Evolutionary conservation across 2,113 vertebrate genomes (phyloP).

Genomic region (Bambusicola thoracicus): DNA sequence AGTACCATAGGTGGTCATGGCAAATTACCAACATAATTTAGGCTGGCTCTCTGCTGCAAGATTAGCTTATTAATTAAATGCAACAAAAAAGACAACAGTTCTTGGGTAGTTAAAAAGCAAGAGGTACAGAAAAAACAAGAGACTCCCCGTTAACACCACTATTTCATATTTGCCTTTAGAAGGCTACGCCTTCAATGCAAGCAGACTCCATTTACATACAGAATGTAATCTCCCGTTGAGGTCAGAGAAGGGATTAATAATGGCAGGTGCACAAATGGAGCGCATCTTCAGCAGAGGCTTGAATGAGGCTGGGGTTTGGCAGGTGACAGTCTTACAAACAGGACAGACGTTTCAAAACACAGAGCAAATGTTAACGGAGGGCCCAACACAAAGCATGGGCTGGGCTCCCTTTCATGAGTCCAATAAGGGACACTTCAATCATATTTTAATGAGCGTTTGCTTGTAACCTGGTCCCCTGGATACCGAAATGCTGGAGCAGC

Average conservation of each 20-base stretch:
- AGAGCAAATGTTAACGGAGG: not conserved
- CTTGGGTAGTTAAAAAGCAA: not conserved
- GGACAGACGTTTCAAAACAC: constrained; percentile 6
- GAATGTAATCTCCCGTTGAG: not conserved
- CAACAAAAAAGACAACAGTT: not conserved
- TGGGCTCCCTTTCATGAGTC: constrained; percentile 6
- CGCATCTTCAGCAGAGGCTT: not conserved
- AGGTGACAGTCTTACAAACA: not conserved
- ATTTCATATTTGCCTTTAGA: not conserved
- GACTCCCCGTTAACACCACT: not conserved
- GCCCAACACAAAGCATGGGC: not conserved
- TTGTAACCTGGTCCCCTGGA: constrained; percentile 25
- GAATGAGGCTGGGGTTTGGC: not conserved
- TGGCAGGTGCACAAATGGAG: not conserved
- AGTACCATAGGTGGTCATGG: constrained; percentile 23
- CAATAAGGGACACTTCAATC: constrained; percentile 52
- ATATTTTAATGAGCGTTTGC: constrained; percentile 43
- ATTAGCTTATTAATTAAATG: constrained; percentile 14
- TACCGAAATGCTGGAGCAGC: constrained; percentile 7
- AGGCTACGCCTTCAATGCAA: not conserved
- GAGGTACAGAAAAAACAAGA: not conserved
- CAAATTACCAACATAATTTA: constrained; percentile 35
- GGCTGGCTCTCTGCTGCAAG: not conserved
- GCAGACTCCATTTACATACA: not conserved
- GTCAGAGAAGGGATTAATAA: not conserved